Evolutionary conservation across 1,140 invertebrate species (phyloP), one percentile per base, ranked within the genome.

Genomic region (Calliphora vicina): DNA sequence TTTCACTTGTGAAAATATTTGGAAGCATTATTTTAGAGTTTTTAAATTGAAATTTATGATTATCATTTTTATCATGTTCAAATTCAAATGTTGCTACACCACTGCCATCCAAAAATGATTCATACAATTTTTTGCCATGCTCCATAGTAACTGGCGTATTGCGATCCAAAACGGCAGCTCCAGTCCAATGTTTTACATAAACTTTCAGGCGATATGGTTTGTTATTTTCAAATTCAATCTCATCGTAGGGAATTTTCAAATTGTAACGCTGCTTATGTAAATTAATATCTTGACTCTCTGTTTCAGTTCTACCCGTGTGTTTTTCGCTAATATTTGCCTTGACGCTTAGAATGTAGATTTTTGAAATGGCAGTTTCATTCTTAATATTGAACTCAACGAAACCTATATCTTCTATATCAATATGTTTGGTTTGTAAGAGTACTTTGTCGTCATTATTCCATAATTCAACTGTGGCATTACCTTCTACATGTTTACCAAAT

Each of bases 191-290:
- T 23, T 90, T 90, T 0, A 90, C 87, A 0, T 73, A 86, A 15
- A 88, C 95, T 90, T 95, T 95, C 82, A 95, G 94, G 57, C 92
- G 94, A 87, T 97, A 98, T 83, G 94, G 94, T 72, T 99, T 92
- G 9, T 95, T 96, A 2, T 97, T 96, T 88, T 98, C 97, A 90
- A 97, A 99, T 85, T 94, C 95, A 82, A 95, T 94, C 0, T 96
- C 94, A 0, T 95, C 95, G 85, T 96, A 94, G 72, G 96, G 93
- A 57, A 97, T 91, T 85, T 96, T 94, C 89, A 99, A 92, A 86
- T 94, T 95, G 86, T 98, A 97, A 35, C 95, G 94, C 85, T 96
- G 94, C 83, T 95, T 93, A 87, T 98, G 94, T 1, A 98, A 90
- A 17, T 94, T 93, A 81, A 97, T 92, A 84, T 94, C 93, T 0